Evolutionary conservation across 2,113 vertebrate genomes (phyloP).

Genomic region (Psephotus haematonotus): DNA sequence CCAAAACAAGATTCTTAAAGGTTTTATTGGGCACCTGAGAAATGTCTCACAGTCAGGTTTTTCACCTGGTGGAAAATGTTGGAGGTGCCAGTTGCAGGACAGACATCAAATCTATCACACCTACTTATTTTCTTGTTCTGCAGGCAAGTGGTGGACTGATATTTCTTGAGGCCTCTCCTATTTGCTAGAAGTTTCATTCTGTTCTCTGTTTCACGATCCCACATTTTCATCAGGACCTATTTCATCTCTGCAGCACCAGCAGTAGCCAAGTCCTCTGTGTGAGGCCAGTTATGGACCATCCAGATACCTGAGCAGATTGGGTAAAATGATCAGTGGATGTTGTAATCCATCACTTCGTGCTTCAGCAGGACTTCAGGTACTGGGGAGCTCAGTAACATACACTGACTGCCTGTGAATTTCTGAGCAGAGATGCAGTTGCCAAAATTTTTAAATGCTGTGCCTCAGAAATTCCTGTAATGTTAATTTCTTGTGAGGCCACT

Average conservation of each 20-base stretch:
- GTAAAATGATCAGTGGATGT: not conserved
- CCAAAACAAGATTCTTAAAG: constrained; percentile 44
- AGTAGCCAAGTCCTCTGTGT: not conserved
- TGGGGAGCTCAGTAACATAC: not conserved
- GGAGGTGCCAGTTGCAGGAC: constrained; percentile 28
- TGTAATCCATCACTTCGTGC: not conserved
- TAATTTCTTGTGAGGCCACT: not conserved
- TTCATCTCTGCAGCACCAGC: not conserved
- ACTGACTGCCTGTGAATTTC: not conserved
- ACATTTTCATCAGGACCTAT: not conserved
- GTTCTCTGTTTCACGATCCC: not conserved
- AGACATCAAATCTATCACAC: constrained; percentile 44
- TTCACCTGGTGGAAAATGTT: constrained; percentile 64
- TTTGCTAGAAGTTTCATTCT: not conserved
- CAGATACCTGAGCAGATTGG: not conserved
- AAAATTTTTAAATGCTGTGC: not conserved
- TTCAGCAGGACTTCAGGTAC: not conserved
- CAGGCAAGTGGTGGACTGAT: not conserved
- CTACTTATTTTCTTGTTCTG: constrained; percentile 48
- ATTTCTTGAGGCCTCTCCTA: not conserved
- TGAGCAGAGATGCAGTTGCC: not conserved
- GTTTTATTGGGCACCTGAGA: constrained; percentile 60
- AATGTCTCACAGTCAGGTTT: constrained; percentile 44
- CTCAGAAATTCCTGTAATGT: not conserved
- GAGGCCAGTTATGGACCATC: not conserved